A percentile compares a stretch with the other conserved stretches of the same genome.
These are phyloP conservation scores for Monochamus alternatus DNA, from an alignment of 2,888 invertebrate genomes.

Conservation along the genomic window DNA sequence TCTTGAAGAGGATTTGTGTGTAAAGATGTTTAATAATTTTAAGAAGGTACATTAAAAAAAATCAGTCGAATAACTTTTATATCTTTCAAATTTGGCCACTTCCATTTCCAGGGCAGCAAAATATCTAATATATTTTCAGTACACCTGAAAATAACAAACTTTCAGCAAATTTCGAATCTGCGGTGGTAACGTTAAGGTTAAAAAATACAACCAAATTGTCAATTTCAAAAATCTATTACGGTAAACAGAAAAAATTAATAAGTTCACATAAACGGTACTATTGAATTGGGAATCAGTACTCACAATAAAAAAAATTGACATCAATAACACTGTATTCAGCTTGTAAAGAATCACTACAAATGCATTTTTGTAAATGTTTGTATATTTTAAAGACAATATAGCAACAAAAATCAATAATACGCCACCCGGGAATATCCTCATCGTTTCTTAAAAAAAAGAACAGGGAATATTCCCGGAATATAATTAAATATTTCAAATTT, in stretches of 20 bases:
- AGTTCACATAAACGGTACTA: background rate
- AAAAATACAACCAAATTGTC: background rate
- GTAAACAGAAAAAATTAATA: slow-evolving; percentile 8
- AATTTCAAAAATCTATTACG: slow-evolving; percentile 26
- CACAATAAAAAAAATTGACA: slow-evolving; percentile 14
- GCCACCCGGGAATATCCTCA: background rate
- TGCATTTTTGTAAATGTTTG: slow-evolving; percentile 13
- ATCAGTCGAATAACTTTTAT: background rate
- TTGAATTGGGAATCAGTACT: slow-evolving; percentile 32
- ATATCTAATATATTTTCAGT: background rate
- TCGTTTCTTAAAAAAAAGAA: background rate
- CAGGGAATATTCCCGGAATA: slow-evolving; percentile 1
- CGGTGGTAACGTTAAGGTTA: background rate
- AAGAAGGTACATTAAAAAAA: background rate
- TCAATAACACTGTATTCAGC: slow-evolving; percentile 25
- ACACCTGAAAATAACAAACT: background rate
- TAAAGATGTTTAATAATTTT: background rate
- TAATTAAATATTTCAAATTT: background rate
- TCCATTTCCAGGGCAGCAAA: slow-evolving; percentile 10
- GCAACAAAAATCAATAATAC: background rate
- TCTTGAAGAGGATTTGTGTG: background rate
- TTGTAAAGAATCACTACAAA: slow-evolving; percentile 31
- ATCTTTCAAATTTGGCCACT: background rate
- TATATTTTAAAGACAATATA: slow-evolving; percentile 9
- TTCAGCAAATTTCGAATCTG: background rate